These are phyloP conservation scores for Ophonus ardosiacus DNA, from an alignment of 2,888 invertebrate genomes.

Conservation along the genomic window DNA sequence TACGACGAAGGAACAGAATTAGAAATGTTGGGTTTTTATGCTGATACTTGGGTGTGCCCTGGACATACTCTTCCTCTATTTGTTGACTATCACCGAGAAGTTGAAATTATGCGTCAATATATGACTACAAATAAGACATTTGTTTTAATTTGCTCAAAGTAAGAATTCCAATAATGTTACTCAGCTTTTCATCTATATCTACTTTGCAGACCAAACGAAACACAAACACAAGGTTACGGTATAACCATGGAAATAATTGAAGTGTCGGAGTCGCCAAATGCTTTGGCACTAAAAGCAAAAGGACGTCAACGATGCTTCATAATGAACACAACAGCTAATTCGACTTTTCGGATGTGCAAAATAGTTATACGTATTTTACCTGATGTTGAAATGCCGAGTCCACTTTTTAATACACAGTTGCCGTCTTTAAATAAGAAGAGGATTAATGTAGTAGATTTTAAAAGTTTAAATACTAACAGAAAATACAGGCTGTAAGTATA, in stretches of 20 bases:
- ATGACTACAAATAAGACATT: slow-evolving; percentile 81
- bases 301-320: slow-evolving; percentile 87
- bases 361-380: slow-evolving; percentile 83
- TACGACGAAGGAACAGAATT: slow-evolving; percentile 73
- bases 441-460: slow-evolving; percentile 70
- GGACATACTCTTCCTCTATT: slow-evolving; percentile 89
- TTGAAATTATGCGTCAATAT: slow-evolving; percentile 79
- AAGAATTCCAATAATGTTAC: slow-evolving; percentile 67
- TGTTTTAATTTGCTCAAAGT: slow-evolving; percentile 79
- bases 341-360: slow-evolving; percentile 75
- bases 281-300: slow-evolving; percentile 81
- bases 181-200: background rate
- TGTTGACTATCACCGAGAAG: slow-evolving; percentile 77
- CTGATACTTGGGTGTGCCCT: slow-evolving; percentile 83
- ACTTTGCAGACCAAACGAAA: slow-evolving; percentile 9
- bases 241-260: slow-evolving; percentile 84
- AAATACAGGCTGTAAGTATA: slow-evolving; percentile 72
- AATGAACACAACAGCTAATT: slow-evolving; percentile 73
- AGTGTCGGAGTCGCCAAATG: slow-evolving; percentile 79
- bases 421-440: slow-evolving; percentile 75
- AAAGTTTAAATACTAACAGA: slow-evolving; percentile 70
- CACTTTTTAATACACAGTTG: slow-evolving; percentile 76
- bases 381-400: slow-evolving; percentile 81
- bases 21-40: slow-evolving; percentile 72
- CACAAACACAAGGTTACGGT: slow-evolving; percentile 73